Percentiles rank a stretch among this genome's conserved stretches.
phyloP scores from a whole-genome alignment of 1,140 invertebrate species.

The Copidosoma floridanum region DNA sequence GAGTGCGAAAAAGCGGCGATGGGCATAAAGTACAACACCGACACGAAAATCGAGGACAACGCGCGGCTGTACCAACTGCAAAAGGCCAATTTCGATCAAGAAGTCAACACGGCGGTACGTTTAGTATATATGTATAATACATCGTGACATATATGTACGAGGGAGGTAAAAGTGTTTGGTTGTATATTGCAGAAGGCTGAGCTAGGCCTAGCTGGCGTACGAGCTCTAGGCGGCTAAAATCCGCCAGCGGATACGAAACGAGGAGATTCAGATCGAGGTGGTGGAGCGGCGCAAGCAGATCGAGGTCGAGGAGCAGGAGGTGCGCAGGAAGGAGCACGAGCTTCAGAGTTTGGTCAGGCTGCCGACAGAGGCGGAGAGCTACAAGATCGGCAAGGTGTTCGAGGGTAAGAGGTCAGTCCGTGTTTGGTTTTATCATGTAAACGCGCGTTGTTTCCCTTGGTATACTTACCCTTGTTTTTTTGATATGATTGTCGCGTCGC shows the following conservation, averaged over 20 bases:
- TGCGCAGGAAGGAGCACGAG: slow-evolving; percentile 88
- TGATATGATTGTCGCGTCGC: neutral
- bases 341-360: slow-evolving; percentile 86
- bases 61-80: slow-evolving; percentile 89
- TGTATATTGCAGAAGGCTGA: slow-evolving; percentile 93
- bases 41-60: slow-evolving; percentile 96
- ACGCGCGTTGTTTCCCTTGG: too few species aligned
- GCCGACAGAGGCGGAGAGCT: slow-evolving; percentile 92
- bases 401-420: slow-evolving; percentile 79
- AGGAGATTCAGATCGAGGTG: slow-evolving; percentile 95
- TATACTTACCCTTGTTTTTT: too few species aligned
- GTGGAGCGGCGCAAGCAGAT: slow-evolving; percentile 92
- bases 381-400: slow-evolving; percentile 85
- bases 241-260: slow-evolving; percentile 89
- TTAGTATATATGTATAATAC: neutral
- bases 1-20: slow-evolving; percentile 95
- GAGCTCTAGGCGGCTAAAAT: slow-evolving; percentile 95
- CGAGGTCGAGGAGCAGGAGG: slow-evolving; percentile 93
- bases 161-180: too few species aligned
- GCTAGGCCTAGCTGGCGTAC: slow-evolving; percentile 90
- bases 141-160: neutral
- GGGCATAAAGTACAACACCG: slow-evolving; percentile 95
- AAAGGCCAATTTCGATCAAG: slow-evolving; percentile 94
- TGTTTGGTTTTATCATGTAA: too few species aligned
- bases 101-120: slow-evolving; percentile 92